Conservation (phyloP, 2,797 vertebrate genomes). For the Sciurus vulgaris region DNA sequence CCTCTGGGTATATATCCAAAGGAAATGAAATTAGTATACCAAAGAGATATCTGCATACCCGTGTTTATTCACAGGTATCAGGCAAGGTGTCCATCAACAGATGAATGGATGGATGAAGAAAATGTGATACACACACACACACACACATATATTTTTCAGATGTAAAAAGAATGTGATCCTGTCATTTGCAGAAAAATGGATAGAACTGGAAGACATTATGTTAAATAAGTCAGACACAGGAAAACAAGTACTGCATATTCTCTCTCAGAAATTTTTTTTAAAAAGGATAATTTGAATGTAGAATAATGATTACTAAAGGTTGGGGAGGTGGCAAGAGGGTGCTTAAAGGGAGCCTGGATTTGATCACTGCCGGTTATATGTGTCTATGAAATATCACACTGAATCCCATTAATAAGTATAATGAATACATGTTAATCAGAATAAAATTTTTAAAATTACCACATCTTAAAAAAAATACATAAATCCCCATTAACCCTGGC, state of each 20-base stretch:
- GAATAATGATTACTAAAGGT: background rate
- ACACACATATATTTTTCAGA: background rate
- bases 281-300: background rate
- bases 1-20: background rate
- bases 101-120: background rate
- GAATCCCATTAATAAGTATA: background rate
- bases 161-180: background rate
- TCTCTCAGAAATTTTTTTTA: no score
- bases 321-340: background rate
- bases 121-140: background rate
- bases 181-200: background rate
- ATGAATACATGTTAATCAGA: background rate
- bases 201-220: no score
- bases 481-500: background rate
- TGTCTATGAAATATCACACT: background rate
- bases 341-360: background rate
- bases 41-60: background rate
- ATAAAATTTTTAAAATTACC: background rate
- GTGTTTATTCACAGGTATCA: background rate
- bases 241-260: no score
- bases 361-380: background rate
- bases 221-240: no score
- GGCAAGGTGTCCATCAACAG: background rate
- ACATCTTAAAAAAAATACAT: no score
- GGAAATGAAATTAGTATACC: background rate